phyloP scores from a whole-genome alignment of 1,140 invertebrate genomes.

The Mizuhopecten yessoensis region DNA sequence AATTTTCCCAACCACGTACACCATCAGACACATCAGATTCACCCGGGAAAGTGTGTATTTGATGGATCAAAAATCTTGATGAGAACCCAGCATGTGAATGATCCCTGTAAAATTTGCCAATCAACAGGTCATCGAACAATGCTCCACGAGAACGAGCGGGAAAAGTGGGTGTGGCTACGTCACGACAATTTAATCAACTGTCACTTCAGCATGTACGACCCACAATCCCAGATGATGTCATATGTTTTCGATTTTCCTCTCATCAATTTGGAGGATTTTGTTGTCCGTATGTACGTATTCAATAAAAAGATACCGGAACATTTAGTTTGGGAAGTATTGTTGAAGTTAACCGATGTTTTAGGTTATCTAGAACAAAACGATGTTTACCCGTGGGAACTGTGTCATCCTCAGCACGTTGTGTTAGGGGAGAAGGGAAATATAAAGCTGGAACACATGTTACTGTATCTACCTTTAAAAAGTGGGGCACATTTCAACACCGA shows the following conservation, averaged over 20 bases:
- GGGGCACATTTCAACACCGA: slow-evolving; percentile 65
- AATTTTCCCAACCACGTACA: slow-evolving; percentile 75
- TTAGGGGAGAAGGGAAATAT: slow-evolving; percentile 66
- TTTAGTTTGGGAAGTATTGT: slow-evolving; percentile 67
- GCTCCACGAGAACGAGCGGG: slow-evolving; percentile 59
- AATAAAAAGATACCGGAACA: slow-evolving; percentile 66
- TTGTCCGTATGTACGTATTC: slow-evolving; percentile 61
- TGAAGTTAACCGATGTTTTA: slow-evolving; percentile 67
- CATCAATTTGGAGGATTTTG: slow-evolving; percentile 70
- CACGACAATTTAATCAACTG: slow-evolving; percentile 72
- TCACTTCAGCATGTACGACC: slow-evolving; percentile 61
- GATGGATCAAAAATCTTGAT: slow-evolving; percentile 70
- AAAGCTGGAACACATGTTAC: slow-evolving; percentile 73
- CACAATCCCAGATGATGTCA: slow-evolving; percentile 56
- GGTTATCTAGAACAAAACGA: slow-evolving; percentile 66
- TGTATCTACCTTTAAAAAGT: slow-evolving; percentile 68
- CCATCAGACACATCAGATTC: slow-evolving; percentile 73
- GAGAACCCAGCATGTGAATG: slow-evolving; percentile 63
- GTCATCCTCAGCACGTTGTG: slow-evolving; percentile 71
- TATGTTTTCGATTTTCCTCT: slow-evolving; percentile 71
- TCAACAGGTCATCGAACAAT: slow-evolving; percentile 59
- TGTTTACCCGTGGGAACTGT: slow-evolving; percentile 70
- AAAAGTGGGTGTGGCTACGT: slow-evolving; percentile 65
- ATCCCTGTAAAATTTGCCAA: slow-evolving; percentile 65
- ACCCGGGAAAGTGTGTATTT: slow-evolving; percentile 68